Conservation (phyloP, 2,888 invertebrate genomes). For the Nomada fucata region DNA sequence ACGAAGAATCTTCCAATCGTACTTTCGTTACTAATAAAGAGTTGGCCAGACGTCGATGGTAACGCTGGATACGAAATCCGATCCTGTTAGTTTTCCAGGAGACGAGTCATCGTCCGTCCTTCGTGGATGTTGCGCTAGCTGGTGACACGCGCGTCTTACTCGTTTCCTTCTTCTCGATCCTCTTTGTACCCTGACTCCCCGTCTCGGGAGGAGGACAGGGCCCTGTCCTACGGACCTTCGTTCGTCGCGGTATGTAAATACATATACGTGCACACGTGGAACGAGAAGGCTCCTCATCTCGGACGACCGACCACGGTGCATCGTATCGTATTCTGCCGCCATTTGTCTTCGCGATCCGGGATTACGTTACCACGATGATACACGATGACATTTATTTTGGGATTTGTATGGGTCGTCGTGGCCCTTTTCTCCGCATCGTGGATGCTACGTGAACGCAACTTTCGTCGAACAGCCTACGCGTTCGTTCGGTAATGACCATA, state of each 20-base stretch:
- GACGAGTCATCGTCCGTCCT: slow-evolving; percentile 79
- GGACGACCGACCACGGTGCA: slow-evolving; percentile 71
- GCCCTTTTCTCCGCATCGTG: slow-evolving; percentile 52
- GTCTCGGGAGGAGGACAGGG: slow-evolving; percentile 58
- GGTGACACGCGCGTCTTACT: slow-evolving; percentile 62
- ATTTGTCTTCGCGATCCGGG: slow-evolving; percentile 78
- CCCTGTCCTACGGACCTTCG: slow-evolving; percentile 56
- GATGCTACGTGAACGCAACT: slow-evolving; percentile 46
- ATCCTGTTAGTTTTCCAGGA: slow-evolving; percentile 60
- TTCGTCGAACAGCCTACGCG: slow-evolving; percentile 57
- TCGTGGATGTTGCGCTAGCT: slow-evolving; percentile 68
- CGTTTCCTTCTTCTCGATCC: slow-evolving; percentile 58
- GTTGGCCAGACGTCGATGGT: not conserved
- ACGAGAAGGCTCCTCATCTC: slow-evolving; percentile 69
- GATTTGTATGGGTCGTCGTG: slow-evolving; percentile 69
- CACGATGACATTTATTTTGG: slow-evolving; percentile 78
- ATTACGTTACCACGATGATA: slow-evolving; percentile 78
- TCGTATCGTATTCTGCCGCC: slow-evolving; percentile 78
- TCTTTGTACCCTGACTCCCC: slow-evolving; percentile 43
- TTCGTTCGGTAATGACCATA: slow-evolving; percentile 31
- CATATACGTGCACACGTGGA: slow-evolving; percentile 70
- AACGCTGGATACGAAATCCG: slow-evolving; percentile 23
- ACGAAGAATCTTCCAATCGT: not conserved
- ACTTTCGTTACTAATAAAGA: not conserved
- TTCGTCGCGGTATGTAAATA: slow-evolving; percentile 68